phyloP scores from a whole-genome alignment of 2,113 vertebrate genomes.

The Carassius auratus region DNA sequence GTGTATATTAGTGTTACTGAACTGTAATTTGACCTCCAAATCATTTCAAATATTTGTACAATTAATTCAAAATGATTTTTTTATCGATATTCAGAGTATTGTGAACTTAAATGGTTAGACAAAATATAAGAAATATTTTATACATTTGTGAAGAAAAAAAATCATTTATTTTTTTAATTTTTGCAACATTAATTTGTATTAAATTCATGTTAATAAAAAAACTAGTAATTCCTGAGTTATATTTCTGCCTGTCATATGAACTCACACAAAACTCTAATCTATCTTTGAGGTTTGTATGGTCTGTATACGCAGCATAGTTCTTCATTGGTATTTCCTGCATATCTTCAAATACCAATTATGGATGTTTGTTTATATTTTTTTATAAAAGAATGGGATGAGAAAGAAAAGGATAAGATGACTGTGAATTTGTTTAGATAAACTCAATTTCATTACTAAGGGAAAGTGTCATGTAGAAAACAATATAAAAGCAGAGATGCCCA shows the following conservation, averaged over 20 bases:
- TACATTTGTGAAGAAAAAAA: neutral
- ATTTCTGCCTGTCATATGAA: neutral
- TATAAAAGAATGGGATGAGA: neutral
- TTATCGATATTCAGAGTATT: neutral
- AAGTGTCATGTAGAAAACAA: neutral
- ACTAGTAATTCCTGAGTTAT: neutral
- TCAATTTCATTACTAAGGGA: conserved; percentile 3
- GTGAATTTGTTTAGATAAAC: neutral
- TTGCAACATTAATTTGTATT: neutral
- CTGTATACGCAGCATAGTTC: neutral
- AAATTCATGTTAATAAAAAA: neutral
- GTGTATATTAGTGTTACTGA: neutral
- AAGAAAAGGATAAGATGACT: neutral
- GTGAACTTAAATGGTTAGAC: neutral
- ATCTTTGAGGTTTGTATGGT: neutral
- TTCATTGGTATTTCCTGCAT: neutral
- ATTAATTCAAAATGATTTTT: neutral
- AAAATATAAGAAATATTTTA: neutral
- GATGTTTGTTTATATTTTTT: neutral
- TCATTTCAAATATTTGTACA: neutral
- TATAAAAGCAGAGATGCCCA: conserved; percentile 62
- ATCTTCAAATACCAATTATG: neutral
- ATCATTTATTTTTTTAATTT: neutral
- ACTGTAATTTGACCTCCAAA: no score
- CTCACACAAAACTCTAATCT: neutral